Percentiles rank a stretch among this genome's conserved stretches.
These are phyloP conservation scores for Triops cancriformis DNA, from an alignment of 1,140 invertebrate genomes.

Conservation along the genomic window DNA sequence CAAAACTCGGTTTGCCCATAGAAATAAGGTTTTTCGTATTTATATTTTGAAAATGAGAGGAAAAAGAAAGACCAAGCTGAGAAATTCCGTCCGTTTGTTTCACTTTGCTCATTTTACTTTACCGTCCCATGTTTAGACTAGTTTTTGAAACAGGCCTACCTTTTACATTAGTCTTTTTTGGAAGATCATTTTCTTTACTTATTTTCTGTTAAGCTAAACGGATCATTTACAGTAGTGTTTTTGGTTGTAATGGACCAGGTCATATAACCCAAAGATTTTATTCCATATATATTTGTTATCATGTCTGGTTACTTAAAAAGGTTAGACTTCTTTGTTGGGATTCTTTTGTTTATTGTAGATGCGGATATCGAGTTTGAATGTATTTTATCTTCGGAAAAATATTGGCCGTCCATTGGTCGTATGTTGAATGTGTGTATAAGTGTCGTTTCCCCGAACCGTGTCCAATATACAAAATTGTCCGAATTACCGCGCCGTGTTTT, in stretches of 20 bases:
- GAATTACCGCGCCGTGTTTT: background rate
- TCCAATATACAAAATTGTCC: background rate
- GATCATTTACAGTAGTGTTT: background rate
- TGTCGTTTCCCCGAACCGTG: background rate
- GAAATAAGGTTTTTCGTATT: too few species aligned
- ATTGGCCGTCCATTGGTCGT: background rate
- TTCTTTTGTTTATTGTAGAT: background rate
- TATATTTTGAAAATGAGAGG: background rate
- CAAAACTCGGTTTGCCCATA: background rate
- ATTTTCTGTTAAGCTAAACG: background rate
- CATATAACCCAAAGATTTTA: background rate
- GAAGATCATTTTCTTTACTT: too few species aligned
- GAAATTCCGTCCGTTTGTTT: slow-evolving; percentile 24
- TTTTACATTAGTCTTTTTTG: too few species aligned
- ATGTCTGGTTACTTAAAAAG: background rate
- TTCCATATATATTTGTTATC: background rate
- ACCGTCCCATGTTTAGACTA: too few species aligned
- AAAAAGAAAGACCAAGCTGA: background rate
- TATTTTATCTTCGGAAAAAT: background rate
- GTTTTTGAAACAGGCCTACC: too few species aligned
- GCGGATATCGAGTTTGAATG: background rate
- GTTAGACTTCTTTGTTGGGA: background rate
- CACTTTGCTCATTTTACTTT: background rate
- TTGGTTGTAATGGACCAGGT: background rate
- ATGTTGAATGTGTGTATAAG: background rate